Evolutionary conservation across 2,888 invertebrate species (phyloP), one percentile per base, ranked within the genome.

Genomic region (Leptodirus hochenwartii): DNA sequence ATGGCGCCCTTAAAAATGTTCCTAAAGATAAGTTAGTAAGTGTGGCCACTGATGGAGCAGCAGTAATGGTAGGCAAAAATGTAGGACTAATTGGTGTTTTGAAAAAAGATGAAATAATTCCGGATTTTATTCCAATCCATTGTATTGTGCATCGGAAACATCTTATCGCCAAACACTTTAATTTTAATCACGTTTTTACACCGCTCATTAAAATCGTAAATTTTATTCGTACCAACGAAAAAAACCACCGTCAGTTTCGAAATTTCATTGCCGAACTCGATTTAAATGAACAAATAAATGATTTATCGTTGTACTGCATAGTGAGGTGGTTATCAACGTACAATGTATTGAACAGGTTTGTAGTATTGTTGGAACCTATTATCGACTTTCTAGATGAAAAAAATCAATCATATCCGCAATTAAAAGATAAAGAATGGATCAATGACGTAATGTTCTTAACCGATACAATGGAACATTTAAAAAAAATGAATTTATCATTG

Each of bases 401-500:
- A 28, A 28, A 28, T 5, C 20, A 17, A 28, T 22, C 28, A 28
- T 28, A 28, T 22, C 17, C 22, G n/a, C 28, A 28, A 28, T 28
- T 28, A 28, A 28, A 20, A 28, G 22, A 28, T 28, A 28, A 28
- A 23, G 28, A 28, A 5, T 28, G 28, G 17, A 22, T 15, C 28
- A 9, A 28, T n/a, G 28, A 28, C 17, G 16, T 28, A 28, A 28
- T 20, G 28, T 28, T 28, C 15, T 28, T 28, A 14, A 15, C 16
- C 17, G 17, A 28, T 28, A 28, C 28, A 28, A 23, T 28, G 28
- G 28, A 17, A 28, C 28, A 28, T 28, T 28, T 28, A 5, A 28
- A 20, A 9, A 17, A 17, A 17, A 17, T 28, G 11, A 28, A 28
- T 28, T 28, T 28, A 28, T 23, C 22, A 17, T 8, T 28, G 6